A percentile compares a stretch with the other conserved stretches of the same genome.
phyloP scores from a whole-genome alignment of 1,140 invertebrate genomes.

The Euura lappo region DNA sequence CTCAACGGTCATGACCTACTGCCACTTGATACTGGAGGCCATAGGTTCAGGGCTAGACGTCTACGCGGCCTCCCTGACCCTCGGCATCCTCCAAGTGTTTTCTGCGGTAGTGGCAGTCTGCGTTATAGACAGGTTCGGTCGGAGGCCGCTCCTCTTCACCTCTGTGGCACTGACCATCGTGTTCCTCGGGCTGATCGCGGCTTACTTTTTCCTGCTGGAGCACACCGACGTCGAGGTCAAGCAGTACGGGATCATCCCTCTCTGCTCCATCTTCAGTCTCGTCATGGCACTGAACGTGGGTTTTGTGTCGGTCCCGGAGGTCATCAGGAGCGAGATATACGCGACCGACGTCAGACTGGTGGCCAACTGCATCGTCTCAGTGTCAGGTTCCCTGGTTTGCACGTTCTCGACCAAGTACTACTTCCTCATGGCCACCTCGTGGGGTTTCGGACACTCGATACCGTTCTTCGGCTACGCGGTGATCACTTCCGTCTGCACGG shows the following conservation, averaged over 20 bases:
- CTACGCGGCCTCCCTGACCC: slow-evolving; percentile 48
- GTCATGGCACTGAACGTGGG: slow-evolving; percentile 72
- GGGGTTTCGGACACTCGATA: slow-evolving; percentile 65
- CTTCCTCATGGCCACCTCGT: slow-evolving; percentile 63
- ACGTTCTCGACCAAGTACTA: slow-evolving; percentile 76
- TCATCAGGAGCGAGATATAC: slow-evolving; percentile 75
- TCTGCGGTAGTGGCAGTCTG: slow-evolving; percentile 40
- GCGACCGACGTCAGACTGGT: slow-evolving; percentile 70
- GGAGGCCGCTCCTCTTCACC: slow-evolving; percentile 59
- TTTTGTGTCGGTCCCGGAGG: slow-evolving; percentile 70
- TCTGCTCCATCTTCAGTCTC: slow-evolving; percentile 66
- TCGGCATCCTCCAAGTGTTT: slow-evolving; percentile 59
- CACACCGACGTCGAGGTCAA: slow-evolving; percentile 22
- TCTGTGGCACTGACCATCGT: slow-evolving; percentile 36
- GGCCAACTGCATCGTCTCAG: slow-evolving; percentile 70
- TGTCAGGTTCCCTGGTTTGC: slow-evolving; percentile 70
- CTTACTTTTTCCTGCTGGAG: slow-evolving; percentile 67
- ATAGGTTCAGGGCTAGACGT: slow-evolving; percentile 57
- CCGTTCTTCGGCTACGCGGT: slow-evolving; percentile 76
- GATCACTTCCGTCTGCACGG: slow-evolving; percentile 53
- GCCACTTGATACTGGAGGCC: slow-evolving; percentile 73
- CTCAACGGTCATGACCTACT: slow-evolving; percentile 73
- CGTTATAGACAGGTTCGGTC: slow-evolving; percentile 58
- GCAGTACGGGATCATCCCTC: slow-evolving; percentile 62
- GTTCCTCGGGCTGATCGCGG: slow-evolving; percentile 60